A percentile compares a stretch with the other conserved stretches of the same genome.
phyloP scores from a whole-genome alignment of 92 coral and sea anemone species.

The Heliopora coerulea region DNA sequence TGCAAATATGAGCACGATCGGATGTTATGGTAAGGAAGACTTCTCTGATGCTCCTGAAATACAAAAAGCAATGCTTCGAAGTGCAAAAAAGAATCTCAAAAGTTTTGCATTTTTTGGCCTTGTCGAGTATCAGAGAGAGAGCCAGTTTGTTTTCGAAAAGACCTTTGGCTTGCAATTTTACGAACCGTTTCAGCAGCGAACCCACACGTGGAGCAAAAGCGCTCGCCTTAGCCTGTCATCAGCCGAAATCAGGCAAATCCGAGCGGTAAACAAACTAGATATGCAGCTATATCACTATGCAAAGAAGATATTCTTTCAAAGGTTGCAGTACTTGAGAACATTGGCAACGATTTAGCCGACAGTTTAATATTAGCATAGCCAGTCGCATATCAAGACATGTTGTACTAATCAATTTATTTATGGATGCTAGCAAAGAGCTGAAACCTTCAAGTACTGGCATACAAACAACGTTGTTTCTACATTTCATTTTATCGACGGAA shows the following conservation, averaged over 20 bases:
- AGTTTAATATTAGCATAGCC: conserved; percentile 29
- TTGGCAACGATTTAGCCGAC: conserved; percentile 30
- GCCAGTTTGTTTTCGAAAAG: conserved; percentile 33
- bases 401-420: conserved; percentile 39
- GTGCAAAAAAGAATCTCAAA: conserved; percentile 35
- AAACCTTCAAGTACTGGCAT: too few species aligned
- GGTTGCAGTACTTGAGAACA: conserved; percentile 17
- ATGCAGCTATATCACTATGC: conserved; percentile 37
- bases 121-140: conserved; percentile 33
- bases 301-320: conserved; percentile 25
- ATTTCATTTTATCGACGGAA: background rate
- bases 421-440: conserved; percentile 11
- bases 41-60: conserved; percentile 1
- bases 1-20: conserved; percentile 29
- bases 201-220: conserved; percentile 20
- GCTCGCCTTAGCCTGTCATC: conserved; percentile 11
- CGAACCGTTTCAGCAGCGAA: conserved; percentile 32
- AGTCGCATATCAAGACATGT: conserved; percentile 38
- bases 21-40: conserved; percentile 21
- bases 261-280: conserved; percentile 14
- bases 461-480: background rate
- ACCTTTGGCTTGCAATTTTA: conserved; percentile 35
- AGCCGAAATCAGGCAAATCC: conserved; percentile 6
- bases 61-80: conserved; percentile 34
- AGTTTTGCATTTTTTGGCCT: conserved; percentile 32